Evolutionary conservation across 1,140 invertebrate species (phyloP).

Genomic region (Cheumatopsyche charites): DNA sequence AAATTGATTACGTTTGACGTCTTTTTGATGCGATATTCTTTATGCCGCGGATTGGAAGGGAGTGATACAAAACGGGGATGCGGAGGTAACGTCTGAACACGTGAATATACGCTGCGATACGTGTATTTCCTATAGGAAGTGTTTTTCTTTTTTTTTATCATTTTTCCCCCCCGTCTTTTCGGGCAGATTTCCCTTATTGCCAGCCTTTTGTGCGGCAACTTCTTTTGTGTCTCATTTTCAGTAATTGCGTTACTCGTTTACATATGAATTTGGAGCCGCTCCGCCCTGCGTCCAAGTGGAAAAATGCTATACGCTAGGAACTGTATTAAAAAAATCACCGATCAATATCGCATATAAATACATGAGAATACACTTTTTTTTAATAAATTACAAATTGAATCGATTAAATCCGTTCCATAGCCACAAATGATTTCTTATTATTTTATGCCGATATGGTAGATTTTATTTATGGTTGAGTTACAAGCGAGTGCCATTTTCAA

Average conservation of each 20-base stretch:
- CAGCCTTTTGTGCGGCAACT: slow-evolving; percentile 36
- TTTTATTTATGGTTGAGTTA: too few species aligned
- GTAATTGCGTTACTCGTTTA: slow-evolving; percentile 38
- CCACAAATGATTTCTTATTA: too few species aligned
- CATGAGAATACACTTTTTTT: too few species aligned
- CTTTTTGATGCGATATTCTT: slow-evolving; percentile 54
- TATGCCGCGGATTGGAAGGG: slow-evolving; percentile 34
- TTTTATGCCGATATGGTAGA: too few species aligned
- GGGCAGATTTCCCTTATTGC: slow-evolving; percentile 34
- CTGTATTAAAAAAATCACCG: too few species aligned
- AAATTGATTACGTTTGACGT: slow-evolving; percentile 60
- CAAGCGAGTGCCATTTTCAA: too few species aligned
- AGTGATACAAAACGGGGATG: slow-evolving; percentile 5
- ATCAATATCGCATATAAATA: too few species aligned
- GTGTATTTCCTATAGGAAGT: slow-evolving; percentile 28
- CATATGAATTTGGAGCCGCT: slow-evolving; percentile 22
- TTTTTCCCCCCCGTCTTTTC: slow-evolving; percentile 29
- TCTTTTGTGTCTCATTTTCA: slow-evolving; percentile 39
- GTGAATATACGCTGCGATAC: slow-evolving; percentile 32
- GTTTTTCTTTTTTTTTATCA: slow-evolving; percentile 10
- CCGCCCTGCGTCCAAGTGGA: background rate
- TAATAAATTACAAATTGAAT: too few species aligned
- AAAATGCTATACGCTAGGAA: too few species aligned
- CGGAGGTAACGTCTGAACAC: slow-evolving; percentile 23
- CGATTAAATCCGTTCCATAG: too few species aligned